A percentile compares a stretch with the other conserved stretches of the same genome.
phyloP scores from a whole-genome alignment of 2,797 vertebrate species.

The Periophthalmus magnuspinnatus region DNA sequence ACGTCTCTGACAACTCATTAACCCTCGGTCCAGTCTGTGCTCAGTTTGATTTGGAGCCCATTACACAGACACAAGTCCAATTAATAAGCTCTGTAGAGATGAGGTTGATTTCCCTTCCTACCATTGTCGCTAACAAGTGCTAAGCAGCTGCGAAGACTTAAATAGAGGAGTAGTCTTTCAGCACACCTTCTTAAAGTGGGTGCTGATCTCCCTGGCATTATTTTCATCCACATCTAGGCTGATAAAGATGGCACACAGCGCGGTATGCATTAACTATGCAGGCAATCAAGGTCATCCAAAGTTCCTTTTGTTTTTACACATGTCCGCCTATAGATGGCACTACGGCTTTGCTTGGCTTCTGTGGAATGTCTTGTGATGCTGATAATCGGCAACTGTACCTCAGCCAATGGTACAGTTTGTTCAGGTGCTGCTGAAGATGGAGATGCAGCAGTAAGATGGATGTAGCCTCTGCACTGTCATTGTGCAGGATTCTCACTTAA shows the following conservation, averaged over 20 bases:
- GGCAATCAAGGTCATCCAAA: slow-evolving; percentile 67
- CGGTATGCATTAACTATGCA: slow-evolving; percentile 58
- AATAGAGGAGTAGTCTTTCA: slow-evolving; percentile 24
- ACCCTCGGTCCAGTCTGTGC: slow-evolving; percentile 62
- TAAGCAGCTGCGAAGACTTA: slow-evolving; percentile 36
- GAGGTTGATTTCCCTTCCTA: slow-evolving; percentile 44
- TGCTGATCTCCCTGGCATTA: slow-evolving; percentile 36
- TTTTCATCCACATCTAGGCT: slow-evolving; percentile 24
- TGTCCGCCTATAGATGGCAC: slow-evolving; percentile 64
- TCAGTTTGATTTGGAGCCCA: slow-evolving; percentile 57
- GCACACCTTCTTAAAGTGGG: slow-evolving; percentile 23
- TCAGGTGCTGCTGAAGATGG: slow-evolving; percentile 52
- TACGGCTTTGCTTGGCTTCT: slow-evolving; percentile 46
- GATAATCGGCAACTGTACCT: slow-evolving; percentile 26
- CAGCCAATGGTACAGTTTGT: slow-evolving; percentile 52
- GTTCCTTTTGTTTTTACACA: slow-evolving; percentile 63
- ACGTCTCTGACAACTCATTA: slow-evolving; percentile 72
- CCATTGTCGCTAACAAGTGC: slow-evolving; percentile 38
- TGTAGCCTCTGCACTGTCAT: slow-evolving; percentile 24
- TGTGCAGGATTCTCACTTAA: neutral
- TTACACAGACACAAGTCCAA: slow-evolving; percentile 60
- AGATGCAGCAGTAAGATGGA: slow-evolving; percentile 35
- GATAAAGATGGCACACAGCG: slow-evolving; percentile 46
- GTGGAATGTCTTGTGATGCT: neutral
- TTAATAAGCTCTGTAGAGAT: slow-evolving; percentile 58